phyloP scores from a whole-genome alignment of 2,113 vertebrate genomes.

The Chloropsis cyanopogon region DNA sequence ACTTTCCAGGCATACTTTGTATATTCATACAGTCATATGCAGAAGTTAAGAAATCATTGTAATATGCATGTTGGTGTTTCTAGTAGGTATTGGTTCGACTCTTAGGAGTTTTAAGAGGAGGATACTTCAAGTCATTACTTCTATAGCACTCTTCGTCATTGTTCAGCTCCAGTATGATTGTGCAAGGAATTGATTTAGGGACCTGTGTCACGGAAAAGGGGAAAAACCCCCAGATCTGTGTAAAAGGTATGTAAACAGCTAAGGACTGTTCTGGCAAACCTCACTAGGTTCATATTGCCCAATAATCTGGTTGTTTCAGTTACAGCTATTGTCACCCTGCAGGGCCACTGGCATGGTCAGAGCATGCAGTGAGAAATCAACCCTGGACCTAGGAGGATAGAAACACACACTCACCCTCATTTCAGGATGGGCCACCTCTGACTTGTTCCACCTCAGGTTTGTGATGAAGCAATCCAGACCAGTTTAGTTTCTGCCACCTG shows the following conservation, averaged over 20 bases:
- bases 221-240: fast-evolving
- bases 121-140: neutral
- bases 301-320: neutral
- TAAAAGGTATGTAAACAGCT: neutral
- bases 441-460: neutral
- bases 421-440: neutral
- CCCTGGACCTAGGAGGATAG: neutral
- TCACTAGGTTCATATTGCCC: neutral
- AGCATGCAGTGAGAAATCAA: neutral
- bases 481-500: neutral
- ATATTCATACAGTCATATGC: neutral
- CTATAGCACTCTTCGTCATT: neutral
- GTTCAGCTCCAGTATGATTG: neutral
- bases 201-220: neutral
- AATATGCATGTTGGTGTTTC: neutral
- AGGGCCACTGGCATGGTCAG: neutral
- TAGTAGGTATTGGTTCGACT: neutral
- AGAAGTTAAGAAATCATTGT: neutral
- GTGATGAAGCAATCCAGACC: neutral
- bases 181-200: neutral
- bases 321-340: neutral
- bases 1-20: neutral
- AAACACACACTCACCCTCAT: neutral
- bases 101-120: neutral
- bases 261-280: neutral